phyloP scores from a whole-genome alignment of 2,113 vertebrate species.

The Cheilinus undulatus region DNA sequence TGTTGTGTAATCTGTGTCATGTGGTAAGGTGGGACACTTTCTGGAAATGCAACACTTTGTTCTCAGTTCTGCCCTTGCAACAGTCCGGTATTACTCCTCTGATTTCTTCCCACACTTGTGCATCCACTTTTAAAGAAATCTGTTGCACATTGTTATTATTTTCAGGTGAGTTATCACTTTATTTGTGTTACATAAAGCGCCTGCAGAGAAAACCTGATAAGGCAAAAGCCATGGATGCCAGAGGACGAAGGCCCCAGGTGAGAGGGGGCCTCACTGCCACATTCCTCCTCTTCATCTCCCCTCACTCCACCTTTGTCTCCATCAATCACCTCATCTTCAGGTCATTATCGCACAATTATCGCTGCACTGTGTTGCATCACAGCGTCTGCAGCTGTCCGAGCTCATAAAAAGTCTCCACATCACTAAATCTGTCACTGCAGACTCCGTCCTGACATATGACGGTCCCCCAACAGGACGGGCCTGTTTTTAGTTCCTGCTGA shows the following conservation, averaged over 20 bases:
- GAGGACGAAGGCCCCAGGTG: neutral
- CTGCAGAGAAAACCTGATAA: neutral
- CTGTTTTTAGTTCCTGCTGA: constrained; percentile 9
- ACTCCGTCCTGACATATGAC: neutral
- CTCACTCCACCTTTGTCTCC: neutral
- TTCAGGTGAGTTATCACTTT: neutral
- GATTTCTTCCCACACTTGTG: neutral
- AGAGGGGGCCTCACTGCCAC: neutral
- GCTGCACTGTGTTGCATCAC: neutral
- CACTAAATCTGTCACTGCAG: neutral
- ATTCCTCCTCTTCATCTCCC: neutral
- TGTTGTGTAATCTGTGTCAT: constrained; percentile 16
- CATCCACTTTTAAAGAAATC: neutral
- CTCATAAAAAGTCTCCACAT: too few relatives aligned
- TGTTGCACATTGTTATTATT: neutral
- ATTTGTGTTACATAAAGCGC: neutral
- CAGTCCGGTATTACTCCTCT: neutral
- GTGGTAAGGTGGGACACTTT: constrained; percentile 41
- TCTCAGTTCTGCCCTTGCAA: constrained; percentile 30
- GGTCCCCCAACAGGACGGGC: constrained; percentile 5
- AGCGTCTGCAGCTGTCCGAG: too few relatives aligned
- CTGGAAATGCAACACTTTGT: constrained; percentile 40
- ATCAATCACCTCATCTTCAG: constrained; percentile 8
- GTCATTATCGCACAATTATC: neutral
- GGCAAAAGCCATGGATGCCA: neutral